phyloP scores from a whole-genome alignment of 2,797 vertebrate genomes.

The Tamandua tetradactyla region DNA sequence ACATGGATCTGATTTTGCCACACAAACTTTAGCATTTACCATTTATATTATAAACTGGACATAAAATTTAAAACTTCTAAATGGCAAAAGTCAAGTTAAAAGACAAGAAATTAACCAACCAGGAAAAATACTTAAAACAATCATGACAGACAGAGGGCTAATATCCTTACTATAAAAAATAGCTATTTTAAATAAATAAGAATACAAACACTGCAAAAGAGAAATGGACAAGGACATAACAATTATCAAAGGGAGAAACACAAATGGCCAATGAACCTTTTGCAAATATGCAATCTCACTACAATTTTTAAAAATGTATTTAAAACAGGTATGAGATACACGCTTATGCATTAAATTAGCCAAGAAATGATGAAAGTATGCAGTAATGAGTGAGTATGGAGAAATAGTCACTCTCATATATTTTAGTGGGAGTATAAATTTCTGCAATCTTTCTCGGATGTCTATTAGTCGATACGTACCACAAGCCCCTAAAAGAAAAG shows the following conservation, averaged over 20 bases:
- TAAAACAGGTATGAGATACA: not conserved
- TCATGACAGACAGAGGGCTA: not conserved
- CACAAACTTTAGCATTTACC: not conserved
- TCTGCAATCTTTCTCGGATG: not conserved
- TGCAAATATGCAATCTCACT: not conserved
- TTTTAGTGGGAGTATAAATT: not conserved
- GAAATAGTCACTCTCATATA: not conserved
- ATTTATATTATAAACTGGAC: not conserved
- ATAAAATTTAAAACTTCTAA: not conserved
- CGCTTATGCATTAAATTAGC: not conserved
- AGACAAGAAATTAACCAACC: not conserved
- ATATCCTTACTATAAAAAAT: not conserved
- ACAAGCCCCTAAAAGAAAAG: slow-evolving; percentile 1
- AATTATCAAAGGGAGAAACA: not conserved
- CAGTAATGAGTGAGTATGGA: not conserved
- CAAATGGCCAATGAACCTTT: not conserved
- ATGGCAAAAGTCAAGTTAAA: not conserved
- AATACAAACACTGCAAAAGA: not conserved
- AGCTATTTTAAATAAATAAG: not conserved
- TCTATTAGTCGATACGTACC: not conserved
- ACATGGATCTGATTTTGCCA: not conserved
- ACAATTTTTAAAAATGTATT: not conserved
- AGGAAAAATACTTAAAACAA: not conserved
- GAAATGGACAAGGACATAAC: not conserved
- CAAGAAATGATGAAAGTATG: not conserved